phyloP scores from a whole-genome alignment of 2,113 vertebrate species.

The Hylia prasina region DNA sequence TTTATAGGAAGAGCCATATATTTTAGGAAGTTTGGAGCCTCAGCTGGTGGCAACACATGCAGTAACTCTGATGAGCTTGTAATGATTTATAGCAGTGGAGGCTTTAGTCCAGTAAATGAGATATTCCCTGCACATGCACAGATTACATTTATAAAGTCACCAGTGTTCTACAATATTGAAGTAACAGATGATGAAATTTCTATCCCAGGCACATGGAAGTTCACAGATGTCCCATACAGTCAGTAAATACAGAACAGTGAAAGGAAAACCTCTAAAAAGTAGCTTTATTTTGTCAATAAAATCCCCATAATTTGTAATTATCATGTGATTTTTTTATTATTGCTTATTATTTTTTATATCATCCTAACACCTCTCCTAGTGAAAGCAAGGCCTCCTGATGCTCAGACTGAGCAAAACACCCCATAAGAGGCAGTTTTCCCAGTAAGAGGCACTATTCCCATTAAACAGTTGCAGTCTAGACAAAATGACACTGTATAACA shows the following conservation, averaged over 20 bases:
- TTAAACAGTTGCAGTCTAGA: not conserved
- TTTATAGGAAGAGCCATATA: not conserved
- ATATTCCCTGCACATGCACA: not conserved
- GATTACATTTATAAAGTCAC: not conserved
- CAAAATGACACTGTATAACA: not conserved
- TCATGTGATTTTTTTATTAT: not conserved
- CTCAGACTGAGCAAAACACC: not conserved
- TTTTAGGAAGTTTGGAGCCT: constrained; percentile 6
- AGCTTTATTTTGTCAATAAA: not conserved
- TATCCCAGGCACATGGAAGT: not conserved
- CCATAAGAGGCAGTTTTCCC: not conserved
- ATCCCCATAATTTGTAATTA: not conserved
- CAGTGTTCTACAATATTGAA: not conserved
- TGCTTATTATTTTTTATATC: not conserved
- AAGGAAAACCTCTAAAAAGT: not conserved
- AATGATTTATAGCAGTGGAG: not conserved
- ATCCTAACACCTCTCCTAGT: not conserved
- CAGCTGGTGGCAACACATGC: not conserved
- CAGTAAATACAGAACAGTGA: not conserved
- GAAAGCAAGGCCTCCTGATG: not conserved
- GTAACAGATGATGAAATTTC: constrained; percentile 30
- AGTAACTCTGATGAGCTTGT: constrained; percentile 16
- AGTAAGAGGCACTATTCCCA: not conserved
- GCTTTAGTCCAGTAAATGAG: not conserved
- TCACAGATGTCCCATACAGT: not conserved